Conservation (phyloP, 2,113 vertebrate genomes). For the Apodemus speciosus region DNA sequence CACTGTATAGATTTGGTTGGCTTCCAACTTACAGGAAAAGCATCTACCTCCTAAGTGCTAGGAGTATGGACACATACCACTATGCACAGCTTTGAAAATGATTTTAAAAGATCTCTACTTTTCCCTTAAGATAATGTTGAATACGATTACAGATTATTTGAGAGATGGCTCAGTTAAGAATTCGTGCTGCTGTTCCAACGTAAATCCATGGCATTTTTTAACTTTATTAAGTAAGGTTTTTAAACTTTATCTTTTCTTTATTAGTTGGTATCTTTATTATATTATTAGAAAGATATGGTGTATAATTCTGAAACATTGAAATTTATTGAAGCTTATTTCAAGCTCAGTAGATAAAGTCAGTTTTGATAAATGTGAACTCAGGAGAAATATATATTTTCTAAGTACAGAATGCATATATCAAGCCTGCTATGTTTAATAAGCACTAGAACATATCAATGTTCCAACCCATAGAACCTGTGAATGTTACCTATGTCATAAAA, state of each 20-base stretch:
- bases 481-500: background rate
- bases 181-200: background rate
- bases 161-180: background rate
- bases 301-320: background rate
- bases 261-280: background rate
- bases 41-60: background rate
- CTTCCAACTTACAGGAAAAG: background rate
- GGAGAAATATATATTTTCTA: background rate
- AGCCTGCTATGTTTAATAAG: background rate
- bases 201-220: too few species aligned
- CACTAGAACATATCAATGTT: background rate
- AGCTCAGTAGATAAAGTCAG: background rate
- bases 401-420: background rate
- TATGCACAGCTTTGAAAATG: background rate
- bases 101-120: slow-evolving; percentile 44
- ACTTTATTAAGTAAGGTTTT: background rate
- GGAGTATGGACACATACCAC: background rate
- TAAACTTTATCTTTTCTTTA: slow-evolving; percentile 35
- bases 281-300: background rate
- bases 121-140: slow-evolving; percentile 40
- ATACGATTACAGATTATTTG: background rate
- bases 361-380: background rate
- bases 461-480: background rate
- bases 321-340: slow-evolving; percentile 19
- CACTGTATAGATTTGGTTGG: background rate